Base-by-base conservation (phyloP, 1,140 invertebrate genomes). In the Aphaenogaster ashmeadi region DNA sequence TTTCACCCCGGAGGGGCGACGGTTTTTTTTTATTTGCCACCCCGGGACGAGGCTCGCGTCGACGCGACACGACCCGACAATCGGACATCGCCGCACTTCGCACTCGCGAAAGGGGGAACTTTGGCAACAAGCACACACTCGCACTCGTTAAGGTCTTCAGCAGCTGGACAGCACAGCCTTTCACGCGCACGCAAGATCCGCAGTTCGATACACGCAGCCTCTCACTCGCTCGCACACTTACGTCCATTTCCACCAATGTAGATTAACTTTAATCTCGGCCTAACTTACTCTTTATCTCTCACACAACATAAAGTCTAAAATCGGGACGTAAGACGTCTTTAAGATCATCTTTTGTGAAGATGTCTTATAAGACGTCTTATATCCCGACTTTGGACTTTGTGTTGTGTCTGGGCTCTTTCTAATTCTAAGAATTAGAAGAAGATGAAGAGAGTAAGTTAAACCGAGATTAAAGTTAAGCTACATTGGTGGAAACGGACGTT, bases 101-200 rank as follows among this genome's bases (percentile, higher is more conserved):
- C 89, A 89, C 88, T 91, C 90, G 89, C 77, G 41, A 69, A 86
- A 92, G 90, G 83, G 60, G 75, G 75, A 92, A 94, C 93, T 94
- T 94, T 94, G 94, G 94, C 93, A 94, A 94, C 93, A 93, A 89
- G 47, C 64, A 93, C 91, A 93, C 87, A 91, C 93, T 94, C 93
- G 93, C 93, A 94, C 27, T 54, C 56, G 54, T 75, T 54, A 75
- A 54, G 21, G 54, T 74, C 78, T 58, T 58, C 83, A 27, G 80
- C 83, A 93, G 92, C 91, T 90, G 90, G 91, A 88, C 87, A 92
- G 91, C 90, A 92, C 92, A 93, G 92, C 92, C 91, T 92, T 92
- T 92, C 72, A 75, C 84, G 83, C 84, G 52, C 83, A 89, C 88
- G 36, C 85, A 92, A 86, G 21, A 87, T 71, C 9, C 50, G 56